These are phyloP conservation scores for Dicyrtomina minuta DNA, from an alignment of 2,888 invertebrate genomes.

Conservation along the genomic window DNA sequence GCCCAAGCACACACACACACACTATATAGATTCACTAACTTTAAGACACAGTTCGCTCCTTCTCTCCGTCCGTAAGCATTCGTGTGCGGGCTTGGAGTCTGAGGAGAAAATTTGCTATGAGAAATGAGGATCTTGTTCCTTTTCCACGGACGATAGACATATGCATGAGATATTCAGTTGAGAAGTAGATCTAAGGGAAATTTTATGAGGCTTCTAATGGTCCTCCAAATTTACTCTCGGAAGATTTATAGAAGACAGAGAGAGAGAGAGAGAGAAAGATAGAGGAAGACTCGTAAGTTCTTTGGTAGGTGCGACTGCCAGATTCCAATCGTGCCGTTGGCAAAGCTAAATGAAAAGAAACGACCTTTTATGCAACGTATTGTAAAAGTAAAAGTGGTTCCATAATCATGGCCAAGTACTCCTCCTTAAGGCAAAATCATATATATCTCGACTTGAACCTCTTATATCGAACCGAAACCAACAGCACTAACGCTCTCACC, in stretches of 20 bases:
- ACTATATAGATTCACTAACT: no score
- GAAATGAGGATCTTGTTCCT: no score
- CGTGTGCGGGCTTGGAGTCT: no score
- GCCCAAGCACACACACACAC: no score
- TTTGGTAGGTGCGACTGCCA: slow-evolving; percentile 23
- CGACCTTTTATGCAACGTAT: slow-evolving; percentile 18
- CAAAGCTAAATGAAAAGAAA: slow-evolving; percentile 32
- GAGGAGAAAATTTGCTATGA: background rate
- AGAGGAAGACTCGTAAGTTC: background rate
- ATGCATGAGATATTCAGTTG: slow-evolving; percentile 14
- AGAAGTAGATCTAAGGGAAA: slow-evolving; percentile 12
- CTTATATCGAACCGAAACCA: no score
- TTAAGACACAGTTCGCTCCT: no score
- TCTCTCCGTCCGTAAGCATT: no score
- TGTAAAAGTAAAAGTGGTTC: slow-evolving; percentile 5
- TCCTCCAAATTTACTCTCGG: slow-evolving; percentile 24
- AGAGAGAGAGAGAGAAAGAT: background rate
- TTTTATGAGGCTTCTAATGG: slow-evolving; percentile 46
- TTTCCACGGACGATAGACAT: slow-evolving; percentile 4
- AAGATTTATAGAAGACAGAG: slow-evolving; percentile 33
- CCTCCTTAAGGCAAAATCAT: slow-evolving; percentile 11
- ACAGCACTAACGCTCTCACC: no score
- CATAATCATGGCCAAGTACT: slow-evolving; percentile 19
- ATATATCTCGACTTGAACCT: background rate
- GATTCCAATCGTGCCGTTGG: slow-evolving; percentile 28